Evolutionary conservation across 2,113 vertebrate species (phyloP), one percentile per base, ranked within the genome.

Genomic region (Rhabdomys dilectus): DNA sequence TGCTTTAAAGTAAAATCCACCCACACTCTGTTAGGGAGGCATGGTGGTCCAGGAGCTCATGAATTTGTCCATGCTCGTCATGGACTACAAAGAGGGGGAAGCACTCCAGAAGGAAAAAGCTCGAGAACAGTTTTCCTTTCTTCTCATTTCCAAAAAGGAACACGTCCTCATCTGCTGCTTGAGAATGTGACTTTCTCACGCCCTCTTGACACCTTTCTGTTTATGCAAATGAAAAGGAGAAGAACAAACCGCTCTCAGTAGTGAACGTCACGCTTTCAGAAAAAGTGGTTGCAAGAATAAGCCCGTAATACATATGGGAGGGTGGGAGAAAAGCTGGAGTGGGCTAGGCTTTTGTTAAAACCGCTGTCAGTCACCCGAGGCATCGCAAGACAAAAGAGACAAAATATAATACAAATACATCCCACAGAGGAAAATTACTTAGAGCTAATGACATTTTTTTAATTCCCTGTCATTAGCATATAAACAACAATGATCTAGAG

Each of bases 1-100:
- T 88, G 13, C 94, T 91, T 84, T n/a, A 77, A 87, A 92, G 70
- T 77, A 82, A 77, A 31, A 51, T 19, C 68, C 36, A 91, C 36
- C 4, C 26, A 91, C 8, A 6, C 36, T 86, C 21, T 72, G 10
- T 48, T 73, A 48, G 77, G 17, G 29, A 90, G 51, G 21, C 2
- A 5, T 31, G 72, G 88, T 66, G 78, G 53, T 68, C 29, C 29
- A 51, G 4, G 15, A 22, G 21, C 42, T 21, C 11, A 3, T 29
- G 3, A 15, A 60, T 8, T 72, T 62, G 36, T 45, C 58, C 62
- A 17, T 81, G 45, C 31, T 66, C 66, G 36, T 60, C n/a, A 15
- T 7, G n/a, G 19, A 95, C 45, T 58, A 42, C 72, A 92, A 93
- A 76, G 42, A 91, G 19, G 1, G 45, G 34, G 12, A 80, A 82